Base-by-base conservation (phyloP, 2,797 vertebrate species). In the Pempheris klunzingeri region DNA sequence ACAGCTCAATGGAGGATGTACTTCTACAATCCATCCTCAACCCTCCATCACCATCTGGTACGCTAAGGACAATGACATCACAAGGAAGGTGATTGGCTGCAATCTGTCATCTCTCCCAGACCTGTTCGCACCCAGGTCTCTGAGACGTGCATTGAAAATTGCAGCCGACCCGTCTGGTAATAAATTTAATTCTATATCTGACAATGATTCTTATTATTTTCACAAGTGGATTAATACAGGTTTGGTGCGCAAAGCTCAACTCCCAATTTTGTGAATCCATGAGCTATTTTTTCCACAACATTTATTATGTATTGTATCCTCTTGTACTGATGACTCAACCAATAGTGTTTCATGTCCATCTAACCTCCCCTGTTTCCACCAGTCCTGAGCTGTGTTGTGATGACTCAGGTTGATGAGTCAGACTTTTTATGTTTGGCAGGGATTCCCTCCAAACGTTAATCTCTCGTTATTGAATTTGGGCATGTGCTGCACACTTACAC, bases 401-500 rank as follows among this genome's bases (percentile, higher is more conserved):
- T 50, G 70, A 39, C 26, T 70, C 38, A 43, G 20, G 58, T 13
- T 0, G 9, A 17, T 77, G 77, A 73, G 22, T 73, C 64, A 80
- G 9, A 41, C 2, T 15, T 15, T 41, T n/a, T 22, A 15, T 2
- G 5, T 43, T 64, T 4, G 20, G 36, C 46, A 46, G 78, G 71
- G 59, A 53, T 44, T 53, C 14, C 68, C 68, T 59, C 22, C 12
- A n/a, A 59, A 20, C 43, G 15, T 11, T 26, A 1, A 20, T 36
- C 24, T 15, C 18, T 9, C n/a, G n/a, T 4, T 57, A 15, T 34
- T 36, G n/a, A n/a, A n/a, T n/a, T n/a, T n/a, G 58, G 13, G 9
- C 5, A 0, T 44, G 20, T 13, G 54, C 34, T 12, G 14, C 22
- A 49, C 41, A 32, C n/a, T 5, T 20, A 8, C 30, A 22, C 28